Conservation (phyloP, 2,113 vertebrate genomes). For the Rissa tridactyla region DNA sequence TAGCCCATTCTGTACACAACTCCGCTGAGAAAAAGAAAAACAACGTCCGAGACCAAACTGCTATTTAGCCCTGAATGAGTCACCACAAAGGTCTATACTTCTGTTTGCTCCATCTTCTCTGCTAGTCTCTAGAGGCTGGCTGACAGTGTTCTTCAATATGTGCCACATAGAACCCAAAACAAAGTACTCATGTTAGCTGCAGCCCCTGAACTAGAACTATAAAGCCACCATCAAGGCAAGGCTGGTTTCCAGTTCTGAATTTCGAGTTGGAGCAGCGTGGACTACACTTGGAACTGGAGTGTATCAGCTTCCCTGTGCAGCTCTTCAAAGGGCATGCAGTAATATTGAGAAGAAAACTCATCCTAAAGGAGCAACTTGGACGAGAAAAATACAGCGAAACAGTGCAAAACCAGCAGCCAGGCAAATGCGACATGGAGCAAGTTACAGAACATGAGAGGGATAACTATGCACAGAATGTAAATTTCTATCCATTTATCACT, state of each 20-base stretch:
- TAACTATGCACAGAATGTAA: background rate
- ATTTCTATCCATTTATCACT: background rate
- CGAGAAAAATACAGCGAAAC: background rate
- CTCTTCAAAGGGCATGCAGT: background rate
- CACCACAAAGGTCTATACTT: background rate
- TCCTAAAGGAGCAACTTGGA: background rate
- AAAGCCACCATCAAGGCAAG: background rate
- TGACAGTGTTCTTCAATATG: background rate
- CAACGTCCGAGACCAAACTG: background rate
- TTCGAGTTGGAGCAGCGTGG: background rate
- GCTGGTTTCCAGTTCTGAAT: background rate
- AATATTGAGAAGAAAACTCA: background rate
- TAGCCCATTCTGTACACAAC: background rate
- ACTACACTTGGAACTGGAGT: background rate
- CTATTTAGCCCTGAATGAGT: background rate
- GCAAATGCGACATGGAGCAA: background rate
- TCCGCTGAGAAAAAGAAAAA: background rate
- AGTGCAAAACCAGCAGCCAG: background rate
- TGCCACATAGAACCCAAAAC: background rate
- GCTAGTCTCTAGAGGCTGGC: background rate
- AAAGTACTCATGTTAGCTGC: background rate
- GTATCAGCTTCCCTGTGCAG: background rate
- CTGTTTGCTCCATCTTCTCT: background rate
- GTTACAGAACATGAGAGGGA: background rate
- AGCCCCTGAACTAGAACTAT: background rate